These are phyloP conservation scores for Ardeotis arabs DNA, from an alignment of 2,113 vertebrate genomes.

Conservation along the genomic window DNA sequence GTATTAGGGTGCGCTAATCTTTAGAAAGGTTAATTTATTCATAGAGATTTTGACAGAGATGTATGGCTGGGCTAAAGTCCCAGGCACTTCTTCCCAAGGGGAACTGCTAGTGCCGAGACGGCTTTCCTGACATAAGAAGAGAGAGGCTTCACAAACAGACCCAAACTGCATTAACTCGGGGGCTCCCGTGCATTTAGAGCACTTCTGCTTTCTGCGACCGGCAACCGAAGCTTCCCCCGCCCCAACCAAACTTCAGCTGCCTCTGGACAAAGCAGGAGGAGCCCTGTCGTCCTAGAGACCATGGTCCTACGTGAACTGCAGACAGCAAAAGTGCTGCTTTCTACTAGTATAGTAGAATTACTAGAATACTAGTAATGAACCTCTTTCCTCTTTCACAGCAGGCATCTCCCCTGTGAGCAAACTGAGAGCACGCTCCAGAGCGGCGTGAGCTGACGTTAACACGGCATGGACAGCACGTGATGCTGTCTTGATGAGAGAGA, in stretches of 20 bases:
- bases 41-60: constrained; percentile 99
- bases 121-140: constrained; percentile 41
- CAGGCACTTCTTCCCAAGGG: constrained; percentile 90
- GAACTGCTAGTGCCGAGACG: constrained; percentile 75
- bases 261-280: not conserved
- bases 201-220: not conserved
- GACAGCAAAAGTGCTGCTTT: not conserved
- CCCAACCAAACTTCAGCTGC: not conserved
- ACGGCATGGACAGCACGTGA: fast-evolving
- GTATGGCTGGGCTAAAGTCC: constrained; percentile 88
- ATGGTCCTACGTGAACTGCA: fast-evolving
- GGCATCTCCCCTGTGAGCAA: not conserved
- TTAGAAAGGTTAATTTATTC: constrained; percentile 99
- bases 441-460: not conserved
- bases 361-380: not conserved
- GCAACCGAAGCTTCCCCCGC: not conserved
- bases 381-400: not conserved
- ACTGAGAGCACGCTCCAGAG: not conserved
- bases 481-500: not conserved
- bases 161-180: constrained; percentile 22
- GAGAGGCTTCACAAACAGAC: constrained; percentile 63
- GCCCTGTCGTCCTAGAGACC: not conserved
- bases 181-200: not conserved
- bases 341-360: not conserved
- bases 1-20: constrained; percentile 99